Conservation (phyloP, 2,113 vertebrate genomes). For the Kryptolebias marmoratus region DNA sequence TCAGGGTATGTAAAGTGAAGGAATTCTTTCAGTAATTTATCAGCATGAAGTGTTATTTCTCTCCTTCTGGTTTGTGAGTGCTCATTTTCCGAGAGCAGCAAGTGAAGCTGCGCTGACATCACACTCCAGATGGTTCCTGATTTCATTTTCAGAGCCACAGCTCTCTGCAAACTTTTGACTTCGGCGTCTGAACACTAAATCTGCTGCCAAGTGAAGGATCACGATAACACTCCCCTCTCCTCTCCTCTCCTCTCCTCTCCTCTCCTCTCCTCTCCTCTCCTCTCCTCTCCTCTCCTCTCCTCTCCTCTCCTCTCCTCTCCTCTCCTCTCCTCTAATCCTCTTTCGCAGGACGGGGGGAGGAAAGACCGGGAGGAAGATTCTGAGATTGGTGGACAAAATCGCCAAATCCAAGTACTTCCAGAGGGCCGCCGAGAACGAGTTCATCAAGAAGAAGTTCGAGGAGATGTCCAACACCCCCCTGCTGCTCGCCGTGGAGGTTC, state of each 20-base stretch:
- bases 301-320: too few relatives aligned
- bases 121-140: conserved; percentile 53
- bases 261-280: too few relatives aligned
- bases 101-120: conserved; percentile 21
- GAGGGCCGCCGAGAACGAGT: conserved; percentile 89
- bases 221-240: not conserved
- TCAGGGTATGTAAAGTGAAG: not conserved
- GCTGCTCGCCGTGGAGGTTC: conserved; percentile 88
- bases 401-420: conserved; percentile 92
- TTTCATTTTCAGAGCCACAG: conserved; percentile 20
- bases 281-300: too few relatives aligned
- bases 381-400: conserved; percentile 90
- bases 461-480: conserved; percentile 90
- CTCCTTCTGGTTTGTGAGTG: conserved; percentile 20
- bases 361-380: conserved; percentile 86
- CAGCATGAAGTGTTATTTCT: conserved; percentile 11
- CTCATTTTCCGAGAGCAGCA: conserved; percentile 16
- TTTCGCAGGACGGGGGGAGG: conserved; percentile 66
- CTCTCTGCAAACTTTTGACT: conserved; percentile 25
- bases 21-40: not conserved
- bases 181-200: conserved; percentile 27
- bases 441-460: conserved; percentile 91
- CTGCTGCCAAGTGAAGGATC: not conserved
- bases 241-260: too few relatives aligned
- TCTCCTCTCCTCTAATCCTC: conserved; percentile 38